A percentile compares a stretch with the other conserved stretches of the same genome.
These are phyloP conservation scores for Oxyscelio sp. DNA, from an alignment of 2,888 invertebrate genomes.

Conservation along the genomic window DNA sequence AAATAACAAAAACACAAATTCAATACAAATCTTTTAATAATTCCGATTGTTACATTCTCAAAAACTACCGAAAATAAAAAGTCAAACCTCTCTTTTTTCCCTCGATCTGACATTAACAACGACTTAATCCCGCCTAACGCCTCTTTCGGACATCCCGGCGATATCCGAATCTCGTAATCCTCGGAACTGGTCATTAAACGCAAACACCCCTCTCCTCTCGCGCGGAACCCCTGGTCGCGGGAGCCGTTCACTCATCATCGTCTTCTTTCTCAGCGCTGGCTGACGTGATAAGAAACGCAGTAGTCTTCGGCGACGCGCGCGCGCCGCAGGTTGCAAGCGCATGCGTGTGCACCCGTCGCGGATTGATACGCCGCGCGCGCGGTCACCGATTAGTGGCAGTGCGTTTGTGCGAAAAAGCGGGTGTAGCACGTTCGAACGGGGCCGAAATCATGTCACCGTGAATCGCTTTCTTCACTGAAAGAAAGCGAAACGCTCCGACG, in stretches of 20 bases:
- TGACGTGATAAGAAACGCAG: conserved; percentile 79
- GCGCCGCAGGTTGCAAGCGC: conserved; percentile 81
- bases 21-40: too few relatives aligned
- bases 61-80: too few relatives aligned
- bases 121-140: conserved; percentile 13
- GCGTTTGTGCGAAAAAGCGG: conserved; percentile 71
- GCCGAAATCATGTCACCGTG: conserved; percentile 47
- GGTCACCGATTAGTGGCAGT: conserved; percentile 77
- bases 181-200: conserved; percentile 17
- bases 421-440: conserved; percentile 34
- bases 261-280: conserved; percentile 12
- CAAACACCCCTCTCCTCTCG: conserved; percentile 21
- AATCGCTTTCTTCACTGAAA: conserved; percentile 17
- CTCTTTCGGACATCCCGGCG: not conserved
- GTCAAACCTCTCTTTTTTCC: too few relatives aligned
- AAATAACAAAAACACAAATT: too few relatives aligned
- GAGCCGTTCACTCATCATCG: not conserved
- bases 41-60: too few relatives aligned
- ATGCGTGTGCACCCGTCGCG: conserved; percentile 78
- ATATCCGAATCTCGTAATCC: conserved; percentile 1
- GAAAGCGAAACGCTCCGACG: conserved; percentile 1
- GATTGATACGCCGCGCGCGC: conserved; percentile 79
- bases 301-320: conserved; percentile 79
- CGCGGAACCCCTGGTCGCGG: not conserved
- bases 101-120: too few relatives aligned